phyloP scores from a whole-genome alignment of 1,140 invertebrate genomes.

The Tyrophagus putrescentiae region DNA sequence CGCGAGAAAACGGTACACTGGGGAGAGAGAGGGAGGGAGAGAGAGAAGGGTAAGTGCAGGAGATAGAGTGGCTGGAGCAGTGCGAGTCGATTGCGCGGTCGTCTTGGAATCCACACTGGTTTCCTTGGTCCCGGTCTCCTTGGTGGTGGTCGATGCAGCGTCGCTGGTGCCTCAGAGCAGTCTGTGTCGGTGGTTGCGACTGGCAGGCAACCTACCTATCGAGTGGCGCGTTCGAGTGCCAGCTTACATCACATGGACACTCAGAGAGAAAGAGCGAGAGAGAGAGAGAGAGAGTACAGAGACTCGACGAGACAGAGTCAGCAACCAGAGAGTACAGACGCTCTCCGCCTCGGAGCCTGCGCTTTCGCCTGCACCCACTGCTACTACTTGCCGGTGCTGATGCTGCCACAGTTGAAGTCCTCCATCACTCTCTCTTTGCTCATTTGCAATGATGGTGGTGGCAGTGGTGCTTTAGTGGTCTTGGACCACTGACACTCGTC shows the following conservation, averaged over 20 bases:
- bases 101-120: background rate
- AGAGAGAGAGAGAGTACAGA: no score
- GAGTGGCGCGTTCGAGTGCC: background rate
- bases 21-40: background rate
- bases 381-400: no score
- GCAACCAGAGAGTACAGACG: background rate
- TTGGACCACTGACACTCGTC: no score
- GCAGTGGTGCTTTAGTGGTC: no score
- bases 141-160: background rate
- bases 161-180: background rate
- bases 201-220: conserved; percentile 15
- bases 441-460: no score
- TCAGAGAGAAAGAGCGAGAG: no score
- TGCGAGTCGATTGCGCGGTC: background rate
- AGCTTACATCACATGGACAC: conserved; percentile 13
- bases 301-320: no score
- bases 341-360: no score
- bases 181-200: background rate
- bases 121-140: conserved; percentile 13
- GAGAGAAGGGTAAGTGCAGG: background rate
- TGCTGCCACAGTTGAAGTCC: no score
- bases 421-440: no score
- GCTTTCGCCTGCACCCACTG: no score
- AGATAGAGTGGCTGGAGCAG: no score
- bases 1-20: background rate